Evolutionary conservation across 2,888 invertebrate genomes (phyloP).

Genomic region (Yponomeuta cagnagella): DNA sequence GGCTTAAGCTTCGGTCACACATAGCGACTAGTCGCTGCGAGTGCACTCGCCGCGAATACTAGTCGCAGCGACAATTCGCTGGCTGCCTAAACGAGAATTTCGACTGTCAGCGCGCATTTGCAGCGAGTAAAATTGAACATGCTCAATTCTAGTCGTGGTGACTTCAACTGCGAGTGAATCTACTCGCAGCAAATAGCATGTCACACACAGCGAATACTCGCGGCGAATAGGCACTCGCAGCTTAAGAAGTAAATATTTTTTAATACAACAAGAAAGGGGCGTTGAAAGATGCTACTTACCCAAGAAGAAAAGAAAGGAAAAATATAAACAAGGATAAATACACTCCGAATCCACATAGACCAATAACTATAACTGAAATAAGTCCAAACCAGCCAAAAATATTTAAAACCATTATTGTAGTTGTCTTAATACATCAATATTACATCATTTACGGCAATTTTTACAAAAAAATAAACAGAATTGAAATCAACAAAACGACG

Average conservation of each 20-base stretch:
- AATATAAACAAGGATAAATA: constrained; percentile 56
- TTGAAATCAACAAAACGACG: constrained; percentile 18
- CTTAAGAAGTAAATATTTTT: background rate
- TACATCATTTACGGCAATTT: constrained; percentile 31
- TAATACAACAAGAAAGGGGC: background rate
- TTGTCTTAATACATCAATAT: constrained; percentile 16
- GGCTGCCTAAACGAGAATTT: no score
- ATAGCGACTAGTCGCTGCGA: no score
- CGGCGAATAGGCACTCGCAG: no score
- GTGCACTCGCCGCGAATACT: no score
- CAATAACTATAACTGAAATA: constrained; percentile 54
- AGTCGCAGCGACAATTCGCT: no score
- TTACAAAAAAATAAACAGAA: constrained; percentile 34
- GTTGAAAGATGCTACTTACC: constrained; percentile 41
- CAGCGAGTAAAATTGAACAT: no score
- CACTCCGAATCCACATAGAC: constrained; percentile 58
- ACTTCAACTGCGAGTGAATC: no score
- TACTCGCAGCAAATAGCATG: no score
- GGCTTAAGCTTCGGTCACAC: background rate
- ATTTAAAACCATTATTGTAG: constrained; percentile 41
- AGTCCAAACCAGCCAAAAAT: constrained; percentile 58
- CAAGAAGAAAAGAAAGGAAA: constrained; percentile 56
- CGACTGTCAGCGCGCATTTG: no score
- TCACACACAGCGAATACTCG: no score
- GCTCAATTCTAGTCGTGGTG: no score